Conservation (phyloP, 2,888 invertebrate species). For the Nomada fucata region DNA sequence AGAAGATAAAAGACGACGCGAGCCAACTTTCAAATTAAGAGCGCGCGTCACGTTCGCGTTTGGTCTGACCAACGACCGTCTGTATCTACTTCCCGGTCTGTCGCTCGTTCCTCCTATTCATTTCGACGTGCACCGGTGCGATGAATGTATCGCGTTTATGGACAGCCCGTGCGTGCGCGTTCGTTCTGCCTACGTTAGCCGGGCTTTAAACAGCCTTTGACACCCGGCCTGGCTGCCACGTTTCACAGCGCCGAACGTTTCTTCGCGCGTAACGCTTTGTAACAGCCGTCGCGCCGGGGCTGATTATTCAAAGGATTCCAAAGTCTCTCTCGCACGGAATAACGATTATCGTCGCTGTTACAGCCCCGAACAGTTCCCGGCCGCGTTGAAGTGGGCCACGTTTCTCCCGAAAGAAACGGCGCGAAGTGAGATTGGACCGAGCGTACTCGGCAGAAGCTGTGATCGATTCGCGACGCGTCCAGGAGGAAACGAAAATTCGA, state of each 20-base stretch:
- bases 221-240: slow-evolving; percentile 1
- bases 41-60: slow-evolving; percentile 40
- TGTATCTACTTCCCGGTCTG: slow-evolving; percentile 22
- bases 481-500: background rate
- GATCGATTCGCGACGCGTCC: background rate
- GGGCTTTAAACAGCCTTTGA: slow-evolving; percentile 48
- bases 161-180: slow-evolving; percentile 48
- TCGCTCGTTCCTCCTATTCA: slow-evolving; percentile 50
- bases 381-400: background rate
- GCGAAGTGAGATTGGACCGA: background rate
- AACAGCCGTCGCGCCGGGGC: background rate
- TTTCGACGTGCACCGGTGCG: slow-evolving; percentile 29
- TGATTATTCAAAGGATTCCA: slow-evolving; percentile 46
- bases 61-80: slow-evolving; percentile 15
- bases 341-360: slow-evolving; percentile 34
- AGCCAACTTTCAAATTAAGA: slow-evolving; percentile 79
- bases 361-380: background rate
- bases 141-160: slow-evolving; percentile 43
- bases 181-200: slow-evolving; percentile 33
- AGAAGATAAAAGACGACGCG: slow-evolving; percentile 71
- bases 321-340: slow-evolving; percentile 23
- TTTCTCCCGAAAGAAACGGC: background rate
- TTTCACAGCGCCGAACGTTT: slow-evolving; percentile 27
- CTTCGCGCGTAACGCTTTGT: slow-evolving; percentile 34
- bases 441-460: background rate